Conservation (phyloP, 2,113 vertebrate species). For the cat (Felis catus) region F.catus_Fca126_mat1.0 CM031426.1:14281001-14281500, state of each 20-base stretch:
- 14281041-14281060: neutral
- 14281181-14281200: neutral
- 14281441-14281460: neutral
- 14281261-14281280: neutral
- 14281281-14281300: neutral
- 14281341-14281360: neutral
- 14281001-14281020: neutral
- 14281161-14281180: neutral
- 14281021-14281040: neutral
- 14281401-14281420: neutral
- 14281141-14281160: neutral
- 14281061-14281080: neutral
- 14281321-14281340: fast-evolving
- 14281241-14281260: neutral
- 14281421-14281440: neutral
- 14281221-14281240: neutral
- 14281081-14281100: neutral
- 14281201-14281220: neutral
- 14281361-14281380: fast-evolving
- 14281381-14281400: neutral
- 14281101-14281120: neutral
- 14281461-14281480: neutral
- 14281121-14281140: neutral
- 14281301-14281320: neutral
- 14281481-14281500: neutral